These are phyloP conservation scores for Mya arenaria DNA, from an alignment of 1,140 invertebrate species.

Conservation along the genomic window DNA sequence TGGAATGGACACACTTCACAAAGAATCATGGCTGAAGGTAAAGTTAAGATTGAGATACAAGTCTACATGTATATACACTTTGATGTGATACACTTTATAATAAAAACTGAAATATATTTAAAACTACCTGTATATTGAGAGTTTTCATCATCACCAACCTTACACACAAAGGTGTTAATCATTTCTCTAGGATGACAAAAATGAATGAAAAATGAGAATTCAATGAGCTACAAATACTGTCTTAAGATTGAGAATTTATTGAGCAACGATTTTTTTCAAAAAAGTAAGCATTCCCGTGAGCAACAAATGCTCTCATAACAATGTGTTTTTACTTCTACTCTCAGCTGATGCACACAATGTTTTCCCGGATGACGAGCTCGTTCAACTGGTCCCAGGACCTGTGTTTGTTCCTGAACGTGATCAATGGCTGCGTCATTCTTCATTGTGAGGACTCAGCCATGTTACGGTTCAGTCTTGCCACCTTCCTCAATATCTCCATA, in stretches of 20 bases:
- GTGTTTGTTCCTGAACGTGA: conserved; percentile 97
- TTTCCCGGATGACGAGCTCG: conserved; percentile 98
- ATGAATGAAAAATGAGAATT: too few species aligned
- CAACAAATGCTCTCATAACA: background rate
- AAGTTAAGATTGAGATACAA: too few species aligned
- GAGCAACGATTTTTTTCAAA: too few species aligned
- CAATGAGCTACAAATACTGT: too few species aligned
- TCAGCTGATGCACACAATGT: conserved; percentile 96
- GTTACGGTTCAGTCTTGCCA: conserved; percentile 96
- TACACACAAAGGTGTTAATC: too few species aligned
- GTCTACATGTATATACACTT: too few species aligned
- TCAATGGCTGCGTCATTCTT: conserved; percentile 97
- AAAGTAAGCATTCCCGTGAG: too few species aligned
- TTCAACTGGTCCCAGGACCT: conserved; percentile 99
- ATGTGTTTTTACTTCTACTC: conserved; percentile 42
- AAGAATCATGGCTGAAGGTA: conserved; percentile 97
- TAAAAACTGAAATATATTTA: background rate
- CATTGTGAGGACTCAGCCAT: conserved; percentile 98
- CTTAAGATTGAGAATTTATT: too few species aligned
- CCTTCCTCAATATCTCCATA: conserved; percentile 98
- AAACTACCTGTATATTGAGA: background rate
- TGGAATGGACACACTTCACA: conserved; percentile 97
- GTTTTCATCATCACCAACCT: too few species aligned
- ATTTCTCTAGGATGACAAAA: too few species aligned
- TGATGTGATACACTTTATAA: background rate